Percentiles rank a stretch among this genome's conserved stretches.
These are phyloP conservation scores for Acronicta psi DNA, from an alignment of 2,888 invertebrate species.

Conservation along the genomic window DNA sequence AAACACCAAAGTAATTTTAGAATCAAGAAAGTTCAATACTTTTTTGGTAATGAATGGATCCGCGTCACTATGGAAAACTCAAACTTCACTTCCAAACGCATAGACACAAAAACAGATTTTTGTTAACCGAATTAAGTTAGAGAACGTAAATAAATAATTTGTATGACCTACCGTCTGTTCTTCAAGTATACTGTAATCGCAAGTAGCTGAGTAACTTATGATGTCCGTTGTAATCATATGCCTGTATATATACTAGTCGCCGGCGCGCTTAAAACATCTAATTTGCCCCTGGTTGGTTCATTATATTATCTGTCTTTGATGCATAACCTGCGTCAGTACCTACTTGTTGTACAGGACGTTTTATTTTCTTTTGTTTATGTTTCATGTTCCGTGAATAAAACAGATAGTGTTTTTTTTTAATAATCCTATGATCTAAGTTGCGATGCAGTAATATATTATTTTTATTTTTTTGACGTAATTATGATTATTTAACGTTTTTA, in stretches of 20 bases:
- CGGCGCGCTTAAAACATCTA: constrained; percentile 73
- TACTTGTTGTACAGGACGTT: constrained; percentile 54
- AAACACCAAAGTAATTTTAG: too few relatives aligned
- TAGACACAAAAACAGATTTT: neutral
- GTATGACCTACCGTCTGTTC: constrained; percentile 66
- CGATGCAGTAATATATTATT: too few relatives aligned
- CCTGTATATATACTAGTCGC: constrained; percentile 76
- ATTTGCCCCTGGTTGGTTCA: constrained; percentile 76
- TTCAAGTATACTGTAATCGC: constrained; percentile 61
- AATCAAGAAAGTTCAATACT: too few relatives aligned
- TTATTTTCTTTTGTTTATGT: constrained; percentile 10
- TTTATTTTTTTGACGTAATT: too few relatives aligned
- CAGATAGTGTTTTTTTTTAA: too few relatives aligned
- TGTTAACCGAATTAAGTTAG: neutral
- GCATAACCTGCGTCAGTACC: constrained; percentile 72
- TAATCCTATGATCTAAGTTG: too few relatives aligned
- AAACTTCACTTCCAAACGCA: too few relatives aligned
- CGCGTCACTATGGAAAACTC: too few relatives aligned
- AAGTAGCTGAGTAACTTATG: constrained; percentile 73
- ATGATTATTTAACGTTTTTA: too few relatives aligned
- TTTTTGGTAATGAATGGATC: too few relatives aligned
- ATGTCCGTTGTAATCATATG: constrained; percentile 64
- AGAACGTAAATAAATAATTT: constrained; percentile 7
- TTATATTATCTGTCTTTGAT: constrained; percentile 73
- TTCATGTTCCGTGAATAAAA: neutral